A percentile compares a stretch with the other conserved stretches of the same genome.
Evolutionary conservation across 2,888 invertebrate genomes (phyloP).

Genomic region (Drosophila koepferae): DNA sequence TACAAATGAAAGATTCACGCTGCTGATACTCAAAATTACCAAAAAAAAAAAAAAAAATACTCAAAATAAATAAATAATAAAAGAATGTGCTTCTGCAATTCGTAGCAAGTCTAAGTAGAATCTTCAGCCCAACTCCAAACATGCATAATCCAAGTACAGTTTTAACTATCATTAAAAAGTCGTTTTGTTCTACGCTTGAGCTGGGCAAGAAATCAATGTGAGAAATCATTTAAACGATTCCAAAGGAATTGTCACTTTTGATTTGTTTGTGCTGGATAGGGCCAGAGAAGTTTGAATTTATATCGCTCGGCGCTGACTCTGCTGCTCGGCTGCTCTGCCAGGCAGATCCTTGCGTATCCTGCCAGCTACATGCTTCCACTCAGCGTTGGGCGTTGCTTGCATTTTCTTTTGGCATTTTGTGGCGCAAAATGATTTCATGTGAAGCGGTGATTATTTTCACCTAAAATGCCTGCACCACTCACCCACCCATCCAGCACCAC

Average conservation of each 20-base stretch:
- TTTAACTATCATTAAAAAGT: neutral
- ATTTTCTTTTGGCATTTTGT: slow-evolving; percentile 72
- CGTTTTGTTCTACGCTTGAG: neutral
- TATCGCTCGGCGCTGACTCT: slow-evolving; percentile 50
- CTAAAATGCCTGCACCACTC: slow-evolving; percentile 65
- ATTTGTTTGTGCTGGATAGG: slow-evolving; percentile 78
- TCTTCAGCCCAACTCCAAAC: neutral
- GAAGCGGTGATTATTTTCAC: slow-evolving; percentile 84
- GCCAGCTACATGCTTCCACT: neutral
- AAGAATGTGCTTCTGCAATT: neutral
- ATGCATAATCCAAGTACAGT: neutral
- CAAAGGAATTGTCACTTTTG: slow-evolving; percentile 71
- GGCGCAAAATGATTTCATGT: slow-evolving; percentile 84
- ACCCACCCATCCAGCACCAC: neutral
- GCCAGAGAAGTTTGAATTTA: slow-evolving; percentile 64
- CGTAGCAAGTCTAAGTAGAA: neutral
- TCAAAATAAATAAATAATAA: no score
- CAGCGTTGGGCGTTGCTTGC: slow-evolving; percentile 55
- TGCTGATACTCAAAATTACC: no score
- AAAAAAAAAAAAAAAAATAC: no score
- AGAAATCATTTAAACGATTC: slow-evolving; percentile 72
- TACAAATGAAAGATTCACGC: no score
- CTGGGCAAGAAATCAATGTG: slow-evolving; percentile 58
- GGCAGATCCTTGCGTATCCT: slow-evolving; percentile 54
- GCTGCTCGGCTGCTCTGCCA: slow-evolving; percentile 27